Evolutionary conservation across 2,797 vertebrate genomes (phyloP).

Genomic region (Macropus fuliginosus): DNA sequence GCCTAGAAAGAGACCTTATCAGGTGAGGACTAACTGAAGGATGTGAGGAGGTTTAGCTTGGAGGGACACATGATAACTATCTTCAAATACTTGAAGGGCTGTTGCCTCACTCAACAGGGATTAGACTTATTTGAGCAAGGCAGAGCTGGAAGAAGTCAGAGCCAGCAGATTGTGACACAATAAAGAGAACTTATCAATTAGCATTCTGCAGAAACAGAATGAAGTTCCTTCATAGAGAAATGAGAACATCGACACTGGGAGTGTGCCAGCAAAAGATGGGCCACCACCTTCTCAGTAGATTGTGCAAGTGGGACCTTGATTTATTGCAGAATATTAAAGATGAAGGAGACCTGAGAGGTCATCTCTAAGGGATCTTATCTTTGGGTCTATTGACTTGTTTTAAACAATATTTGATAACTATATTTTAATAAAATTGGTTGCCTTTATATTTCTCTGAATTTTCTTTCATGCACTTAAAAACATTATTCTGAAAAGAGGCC

Average conservation of each 20-base stretch:
- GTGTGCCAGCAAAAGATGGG: neutral
- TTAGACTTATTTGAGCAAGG: neutral
- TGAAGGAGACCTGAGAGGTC: neutral
- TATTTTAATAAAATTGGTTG: neutral
- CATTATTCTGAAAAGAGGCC: neutral
- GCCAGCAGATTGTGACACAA: neutral
- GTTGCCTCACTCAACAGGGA: neutral
- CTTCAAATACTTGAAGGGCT: neutral
- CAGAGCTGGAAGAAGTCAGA: neutral
- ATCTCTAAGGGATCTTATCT: neutral
- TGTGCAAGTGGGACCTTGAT: neutral
- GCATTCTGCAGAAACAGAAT: neutral
- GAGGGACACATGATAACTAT: neutral
- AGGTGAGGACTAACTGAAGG: neutral
- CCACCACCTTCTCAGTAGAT: neutral
- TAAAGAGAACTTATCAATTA: neutral
- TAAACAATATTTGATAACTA: neutral
- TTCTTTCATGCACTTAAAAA: neutral
- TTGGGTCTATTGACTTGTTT: neutral
- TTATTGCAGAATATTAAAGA: neutral
- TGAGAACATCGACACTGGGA: neutral
- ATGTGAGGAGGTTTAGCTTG: neutral
- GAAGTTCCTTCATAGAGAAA: neutral
- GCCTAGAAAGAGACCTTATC: neutral
- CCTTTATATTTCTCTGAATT: neutral